Percentiles rank a stretch among this genome's conserved stretches.
Conservation (phyloP, 2,888 invertebrate genomes). For the Mesorhabditis sp. region DNA sequence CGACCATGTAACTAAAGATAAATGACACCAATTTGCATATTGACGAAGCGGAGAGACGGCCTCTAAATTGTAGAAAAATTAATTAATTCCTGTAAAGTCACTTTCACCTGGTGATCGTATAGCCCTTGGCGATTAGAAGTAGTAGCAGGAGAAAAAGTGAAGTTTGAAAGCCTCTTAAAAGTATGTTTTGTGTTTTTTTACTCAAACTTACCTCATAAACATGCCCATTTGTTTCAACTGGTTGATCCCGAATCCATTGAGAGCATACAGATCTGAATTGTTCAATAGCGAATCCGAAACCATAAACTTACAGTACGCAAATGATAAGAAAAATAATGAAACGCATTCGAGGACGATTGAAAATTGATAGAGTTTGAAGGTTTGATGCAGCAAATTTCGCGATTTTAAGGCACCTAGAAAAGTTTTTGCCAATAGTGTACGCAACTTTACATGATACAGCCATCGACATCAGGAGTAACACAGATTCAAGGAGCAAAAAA, state of each 20-base stretch:
- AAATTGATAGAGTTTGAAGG: constrained; percentile 78
- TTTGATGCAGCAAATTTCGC: constrained; percentile 78
- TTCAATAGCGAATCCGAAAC: no score
- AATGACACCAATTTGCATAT: constrained; percentile 76
- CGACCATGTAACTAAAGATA: constrained; percentile 73
- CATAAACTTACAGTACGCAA: not conserved
- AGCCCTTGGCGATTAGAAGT: constrained; percentile 81
- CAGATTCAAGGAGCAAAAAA: constrained; percentile 72
- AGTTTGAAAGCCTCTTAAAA: constrained; percentile 71
- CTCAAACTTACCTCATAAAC: constrained; percentile 34
- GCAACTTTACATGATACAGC: constrained; percentile 63
- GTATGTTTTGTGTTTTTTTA: not conserved
- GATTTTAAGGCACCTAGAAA: constrained; percentile 72
- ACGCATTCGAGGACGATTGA: constrained; percentile 71
- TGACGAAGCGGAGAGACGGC: constrained; percentile 72
- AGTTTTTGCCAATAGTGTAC: not conserved
- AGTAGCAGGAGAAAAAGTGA: constrained; percentile 75
- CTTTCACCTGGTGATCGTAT: constrained; percentile 67
- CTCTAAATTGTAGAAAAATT: constrained; percentile 56
- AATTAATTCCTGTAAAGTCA: not conserved
- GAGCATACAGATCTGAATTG: constrained; percentile 67
- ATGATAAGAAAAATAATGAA: constrained; percentile 70
- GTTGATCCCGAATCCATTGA: constrained; percentile 70
- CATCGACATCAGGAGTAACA: constrained; percentile 72
- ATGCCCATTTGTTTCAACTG: constrained; percentile 61